Base-by-base conservation (phyloP, 2,113 vertebrate genomes). In the Furnarius figulus region DNA sequence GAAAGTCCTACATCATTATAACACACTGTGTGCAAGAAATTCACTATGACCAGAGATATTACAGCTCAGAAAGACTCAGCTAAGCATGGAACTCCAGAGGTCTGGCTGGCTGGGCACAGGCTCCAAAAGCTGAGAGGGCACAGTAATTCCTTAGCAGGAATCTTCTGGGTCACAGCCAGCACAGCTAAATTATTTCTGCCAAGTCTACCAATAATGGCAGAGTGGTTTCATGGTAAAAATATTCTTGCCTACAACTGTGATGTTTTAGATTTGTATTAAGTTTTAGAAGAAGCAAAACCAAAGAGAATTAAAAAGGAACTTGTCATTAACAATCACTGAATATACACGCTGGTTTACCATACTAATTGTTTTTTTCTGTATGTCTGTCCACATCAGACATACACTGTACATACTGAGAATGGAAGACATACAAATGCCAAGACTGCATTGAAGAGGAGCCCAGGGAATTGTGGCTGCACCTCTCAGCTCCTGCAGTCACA, bases 31-130 rank as follows among this genome's bases (percentile, higher is more conserved):
- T 17, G 21, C 63, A 6, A 5, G 44, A 49, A 23, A 30, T 28
- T n/a, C 62, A 27, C 52, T 6, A 0, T 0, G 33, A 1, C 5
- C 23, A 27, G 72, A 13, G 2, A n/a, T 8, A 8, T 16, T 33
- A 10, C 61, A 71, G 61, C 39, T 78, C 7, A 27, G 70, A 81
- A 56, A 53, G 35, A 11, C 50, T 70, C 28, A 20, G 49, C 28
- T 33, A 44, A 84, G 61, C 21, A 2, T 14, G 8, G 3, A 37
- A 67, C 8, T 49, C 33, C 87, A 79, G 67, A 67, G 71, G 19
- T 46, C 53, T 68, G 76, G 13, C 62, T 81, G 21, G 56, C 52
- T 24, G 24, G 2, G 2, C 53, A 70, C 63, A 17, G 15, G 19
- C 42, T 72, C 35, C 62, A 37, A 61, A 71, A 82, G 12, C 24